Evolutionary conservation across 2,797 vertebrate genomes (phyloP), one percentile per base, ranked within the genome.

Genomic region (Synanceia verrucosa): DNA sequence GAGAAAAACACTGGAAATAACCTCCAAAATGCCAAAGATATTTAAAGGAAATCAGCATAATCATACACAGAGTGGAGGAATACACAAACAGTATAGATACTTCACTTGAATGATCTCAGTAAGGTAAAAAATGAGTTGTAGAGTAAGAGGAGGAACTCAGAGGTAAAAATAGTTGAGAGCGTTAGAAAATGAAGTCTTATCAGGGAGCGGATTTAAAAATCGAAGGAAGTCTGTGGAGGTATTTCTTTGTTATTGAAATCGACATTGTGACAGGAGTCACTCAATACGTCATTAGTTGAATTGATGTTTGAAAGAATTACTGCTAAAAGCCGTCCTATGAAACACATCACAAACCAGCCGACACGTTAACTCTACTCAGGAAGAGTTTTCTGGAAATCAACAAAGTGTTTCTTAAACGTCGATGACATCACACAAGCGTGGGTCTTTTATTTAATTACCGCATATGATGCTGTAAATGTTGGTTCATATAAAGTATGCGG

Each of bases 221-320:
- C 46, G 18, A 71, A 67, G 37, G 28, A 10, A 10, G 16, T 18
- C 41, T 47, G 10, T 10, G 13, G 31, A 67, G 16, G n/a, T 41
- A 31, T 48, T 48, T 18, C 51, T 71, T 76, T 74, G 50, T 74
- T 56, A 73, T 48, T 62, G n/a, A 74, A 70, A 70, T 50, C 1
- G 24, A 69, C 52, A 72, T 70, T 52, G 53, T 57, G 24, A 58
- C 47, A 36, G 44, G 18, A 72, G 23, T 82, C 51, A 69, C 63
- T 76, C 59, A 68, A 55, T 68, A 65, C 0, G 19, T 65, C 39
- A 81, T 73, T 68, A 73, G 36, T 52, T 4, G 4, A 76, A 66
- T 13, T 57, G 21, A 53, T 67, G 46, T 44, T 72, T 81, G 16
- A 46, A 51, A 48, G 18, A 70, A 64, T 64, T 37, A 52, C 10